Base-by-base conservation (phyloP, 2,113 vertebrate genomes). In the Phyllopteryx taeniolatus region DNA sequence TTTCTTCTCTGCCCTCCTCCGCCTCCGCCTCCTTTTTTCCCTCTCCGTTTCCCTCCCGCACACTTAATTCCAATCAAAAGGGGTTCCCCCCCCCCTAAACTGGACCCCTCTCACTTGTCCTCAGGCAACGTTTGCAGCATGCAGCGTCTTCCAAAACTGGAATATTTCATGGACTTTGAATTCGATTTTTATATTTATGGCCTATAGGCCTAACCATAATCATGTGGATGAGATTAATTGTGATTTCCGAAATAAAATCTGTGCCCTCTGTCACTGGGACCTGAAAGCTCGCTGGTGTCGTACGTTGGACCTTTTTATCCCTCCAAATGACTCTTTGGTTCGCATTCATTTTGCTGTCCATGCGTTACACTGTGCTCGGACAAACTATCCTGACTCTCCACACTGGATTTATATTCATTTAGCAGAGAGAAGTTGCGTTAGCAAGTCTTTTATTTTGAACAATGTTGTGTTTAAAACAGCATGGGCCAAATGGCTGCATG, bases 11-110 rank as follows among this genome's bases (percentile, higher is more conserved):
- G 63, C 81, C 79, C 77, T 68, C 85, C 88, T 80, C 77, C 82
- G 72, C 74, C 67, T 47, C 71, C 62, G 22, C 59, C 33, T 60
- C 27, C 15, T 42, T 43, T 12, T 39, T 44, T 20, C 0, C 13
- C 35, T 43, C 15, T 17, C 47, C 61, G 70, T 67, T 42, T 59
- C 0, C 87, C 84, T 81, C 53, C 17, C 53, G 17, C 57, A 14
- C 87, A 76, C 85, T 87, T 87, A 86, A 88, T 79, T 87, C 85
- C 78, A 87, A 84, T 90, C 91, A 88, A 87, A 89, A 91, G 83
- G 81, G 84, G 78, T 69, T 59, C 84, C 85, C 35, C 35, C 2
- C 88, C 86, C 83, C 79, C 73, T 81, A 80, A 87, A 90, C 87
- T 83, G 85, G 91, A 90, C 86, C 83, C 64, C 79, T 83, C 82